Percentiles rank a stretch among this genome's conserved stretches.
Conservation (phyloP, 2,113 vertebrate genomes). For the Indicator maculatus region DNA sequence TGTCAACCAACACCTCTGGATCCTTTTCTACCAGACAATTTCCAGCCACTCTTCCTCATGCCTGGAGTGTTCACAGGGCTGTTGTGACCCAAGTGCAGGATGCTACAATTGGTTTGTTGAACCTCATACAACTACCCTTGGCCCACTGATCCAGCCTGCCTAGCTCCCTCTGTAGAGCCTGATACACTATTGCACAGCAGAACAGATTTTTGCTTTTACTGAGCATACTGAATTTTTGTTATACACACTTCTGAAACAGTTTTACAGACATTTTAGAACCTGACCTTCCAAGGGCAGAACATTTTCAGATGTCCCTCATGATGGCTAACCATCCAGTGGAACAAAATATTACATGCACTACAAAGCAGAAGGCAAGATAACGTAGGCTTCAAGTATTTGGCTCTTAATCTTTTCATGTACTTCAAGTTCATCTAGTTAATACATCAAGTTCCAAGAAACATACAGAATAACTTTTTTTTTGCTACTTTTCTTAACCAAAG, state of each 20-base stretch:
- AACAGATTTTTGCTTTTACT: not conserved
- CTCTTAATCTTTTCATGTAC: not conserved
- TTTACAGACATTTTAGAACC: not conserved
- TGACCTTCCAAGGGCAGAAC: not conserved
- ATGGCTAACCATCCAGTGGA: not conserved
- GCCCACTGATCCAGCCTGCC: too few species aligned
- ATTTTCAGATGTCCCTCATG: not conserved
- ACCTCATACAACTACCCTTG: too few species aligned
- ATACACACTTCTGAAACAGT: not conserved
- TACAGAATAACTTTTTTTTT: not conserved
- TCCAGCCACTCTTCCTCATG: too few species aligned
- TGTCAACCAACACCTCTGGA: too few species aligned
- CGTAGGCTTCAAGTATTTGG: not conserved
- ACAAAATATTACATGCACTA: not conserved
- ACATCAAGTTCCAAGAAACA: not conserved
- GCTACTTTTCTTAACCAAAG: constrained; percentile 18
- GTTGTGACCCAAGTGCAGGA: too few species aligned
- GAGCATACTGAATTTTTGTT: not conserved
- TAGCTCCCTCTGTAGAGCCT: too few species aligned
- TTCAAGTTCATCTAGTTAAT: not conserved
- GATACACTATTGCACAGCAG: not conserved
- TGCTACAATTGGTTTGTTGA: too few species aligned
- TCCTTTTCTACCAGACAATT: too few species aligned
- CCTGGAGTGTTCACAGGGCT: too few species aligned
- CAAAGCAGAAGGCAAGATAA: not conserved